Percentiles rank a stretch among this genome's conserved stretches.
Conservation (phyloP, 2,888 invertebrate species). For the Eurytoma adleriae region DNA sequence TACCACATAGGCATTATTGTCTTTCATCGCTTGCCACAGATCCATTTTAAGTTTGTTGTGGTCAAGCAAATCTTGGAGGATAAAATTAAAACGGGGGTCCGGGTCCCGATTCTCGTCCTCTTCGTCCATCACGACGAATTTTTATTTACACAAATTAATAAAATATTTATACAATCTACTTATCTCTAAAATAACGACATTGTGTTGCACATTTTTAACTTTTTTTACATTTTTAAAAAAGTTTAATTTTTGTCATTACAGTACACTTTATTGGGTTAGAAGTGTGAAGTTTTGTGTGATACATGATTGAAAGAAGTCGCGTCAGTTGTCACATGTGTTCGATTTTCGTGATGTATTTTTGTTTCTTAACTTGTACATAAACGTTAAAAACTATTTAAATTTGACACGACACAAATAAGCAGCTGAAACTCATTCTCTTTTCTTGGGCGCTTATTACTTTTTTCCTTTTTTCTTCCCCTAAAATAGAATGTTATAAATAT, state of each 20-base stretch:
- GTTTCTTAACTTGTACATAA: background rate
- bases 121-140: conserved; percentile 9
- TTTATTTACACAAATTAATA: conserved; percentile 13
- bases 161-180: background rate
- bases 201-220: conserved; percentile 10
- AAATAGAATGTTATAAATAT: too few relatives aligned
- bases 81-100: conserved; percentile 87
- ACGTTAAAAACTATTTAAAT: too few relatives aligned
- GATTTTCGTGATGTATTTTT: conserved; percentile 29
- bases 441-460: background rate
- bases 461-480: background rate
- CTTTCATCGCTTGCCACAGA: conserved; percentile 91
- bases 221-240: conserved; percentile 9
- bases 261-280: conserved; percentile 12
- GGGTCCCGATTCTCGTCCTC: conserved; percentile 74
- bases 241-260: background rate
- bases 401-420: too few relatives aligned
- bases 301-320: conserved; percentile 28
- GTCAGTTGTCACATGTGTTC: background rate
- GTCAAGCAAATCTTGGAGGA: conserved; percentile 85
- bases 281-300: conserved; percentile 10
- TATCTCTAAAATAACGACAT: background rate
- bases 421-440: background rate
- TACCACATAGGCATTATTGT: conserved; percentile 83
- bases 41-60: conserved; percentile 89